Evolutionary conservation across 2,888 invertebrate genomes (phyloP).

Genomic region (Noctua fimbriata): DNA sequence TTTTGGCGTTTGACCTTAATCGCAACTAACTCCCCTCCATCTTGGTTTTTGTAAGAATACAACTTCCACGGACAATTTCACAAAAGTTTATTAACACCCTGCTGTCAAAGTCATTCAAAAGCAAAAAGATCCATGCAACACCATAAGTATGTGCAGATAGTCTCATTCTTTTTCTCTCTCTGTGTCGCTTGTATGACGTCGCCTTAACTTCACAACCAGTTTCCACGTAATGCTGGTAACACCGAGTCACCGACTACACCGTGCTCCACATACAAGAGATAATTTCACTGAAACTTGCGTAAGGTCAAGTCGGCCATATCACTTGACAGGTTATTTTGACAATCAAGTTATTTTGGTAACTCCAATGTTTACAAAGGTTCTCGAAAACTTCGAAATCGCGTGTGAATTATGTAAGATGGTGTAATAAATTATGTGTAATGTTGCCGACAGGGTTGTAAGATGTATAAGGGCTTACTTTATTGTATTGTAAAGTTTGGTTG

Average conservation of each 20-base stretch:
- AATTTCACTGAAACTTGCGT: conserved; percentile 67
- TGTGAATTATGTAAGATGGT: conserved; percentile 42
- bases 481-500: conserved; percentile 3
- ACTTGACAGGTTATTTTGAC: conserved; percentile 53
- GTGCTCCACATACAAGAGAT: conserved; percentile 64
- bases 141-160: neutral
- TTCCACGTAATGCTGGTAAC: conserved; percentile 54
- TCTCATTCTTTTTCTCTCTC: neutral
- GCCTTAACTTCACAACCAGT: conserved; percentile 57
- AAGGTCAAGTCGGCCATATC: conserved; percentile 63
- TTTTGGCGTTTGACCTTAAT: neutral
- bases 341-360: conserved; percentile 56
- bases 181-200: conserved; percentile 11
- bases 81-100: neutral
- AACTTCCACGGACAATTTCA: neutral
- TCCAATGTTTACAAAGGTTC: conserved; percentile 54
- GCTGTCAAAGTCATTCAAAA: neutral
- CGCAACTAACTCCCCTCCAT: neutral
- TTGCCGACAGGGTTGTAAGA: conserved; percentile 20
- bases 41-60: neutral
- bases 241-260: conserved; percentile 21
- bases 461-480: conserved; percentile 5
- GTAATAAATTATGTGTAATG: conserved; percentile 52
- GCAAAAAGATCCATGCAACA: neutral
- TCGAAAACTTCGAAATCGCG: conserved; percentile 39